Base-by-base conservation (phyloP, 2,113 vertebrate species). In the Hippocampus mohnikei region DNA sequence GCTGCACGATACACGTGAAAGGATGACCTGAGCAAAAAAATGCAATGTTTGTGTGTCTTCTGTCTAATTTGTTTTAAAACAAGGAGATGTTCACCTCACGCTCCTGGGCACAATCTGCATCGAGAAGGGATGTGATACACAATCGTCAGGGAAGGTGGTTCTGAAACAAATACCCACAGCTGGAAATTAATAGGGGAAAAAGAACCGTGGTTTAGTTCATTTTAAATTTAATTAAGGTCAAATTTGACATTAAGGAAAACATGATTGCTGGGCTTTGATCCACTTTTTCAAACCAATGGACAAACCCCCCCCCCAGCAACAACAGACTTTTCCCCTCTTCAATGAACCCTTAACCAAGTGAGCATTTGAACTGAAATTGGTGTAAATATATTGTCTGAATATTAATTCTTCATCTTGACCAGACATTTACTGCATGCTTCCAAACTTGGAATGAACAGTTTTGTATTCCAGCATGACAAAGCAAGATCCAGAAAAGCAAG, bases 21-120 rank as follows among this genome's bases (percentile, higher is more conserved):
- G n/a, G 13, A 65, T 8, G 63, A 65, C 46, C 5, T 16, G 61
- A 70, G 75, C 60, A 69, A 48, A 78, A 75, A 71, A 71, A 74
- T 79, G 69, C 23, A 18, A 25, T 65, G n/a, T 46, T 65, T 44
- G 11, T 42, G n/a, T 0, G n/a, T 46, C 15, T 63, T 63, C 20
- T 41, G 5, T 40, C 37, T n/a, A 1, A 18, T 65, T 65, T 65
- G n/a, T 44, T 44, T 23, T 10, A 16, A 65, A 27, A 69, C 41
- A 66, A 29, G 48, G 27, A 37, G 55, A 52, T 29, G 48, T 69
- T 42, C 53, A 61, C 59, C 44, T 12, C 55, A 25, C 66, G 63
- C 46, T 40, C 11, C 12, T 40, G 3, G 53, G n/a, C 33, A 62
- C n/a, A 56, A 11, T 48, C 50, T 8, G 10, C 25, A 71, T 23